phyloP scores from a whole-genome alignment of 2,888 invertebrate species.

The Synergus itoensis region DNA sequence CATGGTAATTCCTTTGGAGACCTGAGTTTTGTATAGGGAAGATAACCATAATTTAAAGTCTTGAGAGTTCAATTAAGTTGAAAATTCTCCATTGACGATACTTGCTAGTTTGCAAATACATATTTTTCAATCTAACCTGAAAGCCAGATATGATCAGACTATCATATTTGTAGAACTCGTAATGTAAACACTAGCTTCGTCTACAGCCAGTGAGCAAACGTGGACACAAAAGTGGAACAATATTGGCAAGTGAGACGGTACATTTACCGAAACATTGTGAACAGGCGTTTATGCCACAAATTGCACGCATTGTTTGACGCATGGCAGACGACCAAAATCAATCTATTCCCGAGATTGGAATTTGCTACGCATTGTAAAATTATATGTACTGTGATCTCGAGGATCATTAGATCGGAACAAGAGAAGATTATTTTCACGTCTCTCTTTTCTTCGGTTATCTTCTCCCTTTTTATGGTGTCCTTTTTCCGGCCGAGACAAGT shows the following conservation, averaged over 20 bases:
- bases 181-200: not conserved
- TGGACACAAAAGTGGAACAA: constrained; percentile 74
- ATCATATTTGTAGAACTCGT: not conserved
- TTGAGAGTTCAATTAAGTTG: constrained; percentile 8
- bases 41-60: constrained; percentile 15
- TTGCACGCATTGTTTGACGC: constrained; percentile 76
- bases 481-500: constrained; percentile 55
- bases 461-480: constrained; percentile 47
- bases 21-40: not conserved
- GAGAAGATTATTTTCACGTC: constrained; percentile 64
- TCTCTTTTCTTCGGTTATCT: constrained; percentile 47
- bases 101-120: not conserved
- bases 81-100: not conserved
- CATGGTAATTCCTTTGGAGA: not conserved
- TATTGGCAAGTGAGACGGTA: constrained; percentile 76
- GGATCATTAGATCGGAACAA: constrained; percentile 46
- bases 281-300: constrained; percentile 70
- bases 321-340: constrained; percentile 62
- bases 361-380: not conserved
- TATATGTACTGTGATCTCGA: constrained; percentile 46
- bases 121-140: not conserved
- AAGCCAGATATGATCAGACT: not conserved
- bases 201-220: constrained; percentile 45
- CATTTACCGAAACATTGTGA: constrained; percentile 73
- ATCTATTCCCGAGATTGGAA: constrained; percentile 8